Conservation (phyloP, 23 tunicate species). For the Oikopleura dioica region DNA sequence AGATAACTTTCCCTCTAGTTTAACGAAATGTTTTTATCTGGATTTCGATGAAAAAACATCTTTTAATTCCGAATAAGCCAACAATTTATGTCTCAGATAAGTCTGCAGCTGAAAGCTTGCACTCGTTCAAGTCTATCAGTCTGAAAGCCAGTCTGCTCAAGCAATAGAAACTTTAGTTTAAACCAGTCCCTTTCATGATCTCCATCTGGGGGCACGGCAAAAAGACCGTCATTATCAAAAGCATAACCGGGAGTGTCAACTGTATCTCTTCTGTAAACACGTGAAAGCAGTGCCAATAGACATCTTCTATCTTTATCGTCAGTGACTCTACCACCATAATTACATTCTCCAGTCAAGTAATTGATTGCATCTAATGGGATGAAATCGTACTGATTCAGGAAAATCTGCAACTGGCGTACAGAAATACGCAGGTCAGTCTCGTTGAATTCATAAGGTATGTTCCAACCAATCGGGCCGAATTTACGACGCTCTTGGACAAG, state of each 20-base stretch:
- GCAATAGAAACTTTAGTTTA: no score
- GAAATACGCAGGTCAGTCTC: conserved; percentile 87
- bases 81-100: no score
- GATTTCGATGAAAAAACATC: no score
- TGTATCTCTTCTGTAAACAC: conserved; percentile 51
- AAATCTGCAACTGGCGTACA: conserved; percentile 81
- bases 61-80: background rate
- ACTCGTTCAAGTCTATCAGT: no score
- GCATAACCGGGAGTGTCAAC: conserved; percentile 20
- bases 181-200: no score
- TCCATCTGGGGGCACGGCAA: conserved; percentile 55
- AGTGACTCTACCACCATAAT: conserved; percentile 96
- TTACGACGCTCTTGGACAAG: conserved; percentile 83
- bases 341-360: conserved; percentile 92
- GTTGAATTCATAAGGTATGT: conserved; percentile 91
- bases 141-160: no score
- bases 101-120: no score
- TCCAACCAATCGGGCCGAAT: conserved; percentile 98
- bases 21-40: background rate
- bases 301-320: conserved; percentile 89
- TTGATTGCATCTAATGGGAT: conserved; percentile 52
- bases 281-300: conserved; percentile 29
- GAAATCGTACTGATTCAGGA: conserved; percentile 85
- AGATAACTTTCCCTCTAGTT: conserved; percentile 33
- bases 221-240: conserved; percentile 42